Conservation (phyloP, 2,797 vertebrate genomes). For the Sebastolobus altivelis region DNA sequence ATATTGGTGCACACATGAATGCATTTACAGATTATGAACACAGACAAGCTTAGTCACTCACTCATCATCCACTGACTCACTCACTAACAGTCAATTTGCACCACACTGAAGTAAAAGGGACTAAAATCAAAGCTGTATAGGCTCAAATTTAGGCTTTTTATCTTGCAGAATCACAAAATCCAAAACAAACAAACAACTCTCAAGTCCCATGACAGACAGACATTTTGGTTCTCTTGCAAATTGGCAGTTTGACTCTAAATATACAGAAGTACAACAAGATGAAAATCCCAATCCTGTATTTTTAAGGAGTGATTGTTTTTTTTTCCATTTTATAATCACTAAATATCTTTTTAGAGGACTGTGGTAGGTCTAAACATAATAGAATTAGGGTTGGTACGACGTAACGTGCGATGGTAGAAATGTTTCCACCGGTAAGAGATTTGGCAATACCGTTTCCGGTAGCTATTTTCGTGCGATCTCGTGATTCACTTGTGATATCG, state of each 20-base stretch:
- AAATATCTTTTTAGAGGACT: background rate
- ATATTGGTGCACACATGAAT: slow-evolving; percentile 16
- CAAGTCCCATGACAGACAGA: background rate
- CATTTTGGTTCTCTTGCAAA: background rate
- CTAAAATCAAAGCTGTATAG: background rate
- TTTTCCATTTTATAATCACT: background rate
- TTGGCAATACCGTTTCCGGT: too few relatives aligned
- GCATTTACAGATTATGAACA: slow-evolving; percentile 26
- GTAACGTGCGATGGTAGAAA: too few relatives aligned
- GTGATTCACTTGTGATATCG: too few relatives aligned
- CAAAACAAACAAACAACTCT: background rate
- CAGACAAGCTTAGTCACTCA: slow-evolving; percentile 19
- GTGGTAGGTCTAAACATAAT: background rate
- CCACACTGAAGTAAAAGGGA: background rate
- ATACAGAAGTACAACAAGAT: background rate
- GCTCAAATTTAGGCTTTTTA: background rate
- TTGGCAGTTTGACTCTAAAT: background rate
- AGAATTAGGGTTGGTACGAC: too few relatives aligned
- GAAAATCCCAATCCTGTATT: background rate
- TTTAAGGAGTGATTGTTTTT: too few relatives aligned
- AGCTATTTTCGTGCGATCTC: too few relatives aligned
- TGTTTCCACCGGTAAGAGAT: too few relatives aligned
- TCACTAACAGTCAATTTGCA: background rate
- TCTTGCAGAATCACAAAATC: background rate
- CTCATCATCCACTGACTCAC: slow-evolving; percentile 18